These are phyloP conservation scores for Tachysurus fulvidraco DNA, from an alignment of 2,113 vertebrate species.

Conservation along the genomic window DNA sequence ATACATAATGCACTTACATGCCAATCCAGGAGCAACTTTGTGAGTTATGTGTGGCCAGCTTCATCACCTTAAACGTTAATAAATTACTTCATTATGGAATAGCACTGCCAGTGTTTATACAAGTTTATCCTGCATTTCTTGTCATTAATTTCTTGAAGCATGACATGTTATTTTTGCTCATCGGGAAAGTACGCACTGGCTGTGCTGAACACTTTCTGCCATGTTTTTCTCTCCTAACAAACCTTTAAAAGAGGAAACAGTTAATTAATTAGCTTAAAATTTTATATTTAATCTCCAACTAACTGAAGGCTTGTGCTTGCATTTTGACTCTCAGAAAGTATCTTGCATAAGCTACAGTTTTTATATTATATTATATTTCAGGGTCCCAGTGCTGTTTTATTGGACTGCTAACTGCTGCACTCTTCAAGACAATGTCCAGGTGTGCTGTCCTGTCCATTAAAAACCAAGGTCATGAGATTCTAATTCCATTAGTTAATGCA, in stretches of 20 bases:
- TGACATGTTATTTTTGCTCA: background rate
- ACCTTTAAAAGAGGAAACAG: background rate
- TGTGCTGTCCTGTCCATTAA: constrained; percentile 1
- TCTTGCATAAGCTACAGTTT: background rate
- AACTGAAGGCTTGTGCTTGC: background rate
- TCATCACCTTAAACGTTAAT: background rate
- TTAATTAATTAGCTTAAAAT: no score
- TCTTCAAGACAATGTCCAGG: background rate
- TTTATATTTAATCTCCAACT: background rate
- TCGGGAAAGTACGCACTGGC: background rate
- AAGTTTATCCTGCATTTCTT: background rate
- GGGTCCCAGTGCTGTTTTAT: background rate
- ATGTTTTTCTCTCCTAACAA: background rate
- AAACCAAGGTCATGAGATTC: constrained; percentile 13
- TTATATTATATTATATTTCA: background rate
- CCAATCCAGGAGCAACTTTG: background rate
- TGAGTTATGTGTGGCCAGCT: background rate
- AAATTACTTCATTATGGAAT: background rate
- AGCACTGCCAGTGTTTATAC: background rate
- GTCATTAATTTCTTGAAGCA: background rate
- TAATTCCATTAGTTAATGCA: constrained; percentile 29
- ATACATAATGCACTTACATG: background rate
- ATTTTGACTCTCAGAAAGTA: background rate
- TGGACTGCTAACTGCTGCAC: background rate
- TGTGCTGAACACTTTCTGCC: background rate